Percentiles rank a stretch among this genome's conserved stretches.
These are phyloP conservation scores for Vulpes ferrilata DNA, from an alignment of 2,113 vertebrate genomes.

Conservation along the genomic window DNA sequence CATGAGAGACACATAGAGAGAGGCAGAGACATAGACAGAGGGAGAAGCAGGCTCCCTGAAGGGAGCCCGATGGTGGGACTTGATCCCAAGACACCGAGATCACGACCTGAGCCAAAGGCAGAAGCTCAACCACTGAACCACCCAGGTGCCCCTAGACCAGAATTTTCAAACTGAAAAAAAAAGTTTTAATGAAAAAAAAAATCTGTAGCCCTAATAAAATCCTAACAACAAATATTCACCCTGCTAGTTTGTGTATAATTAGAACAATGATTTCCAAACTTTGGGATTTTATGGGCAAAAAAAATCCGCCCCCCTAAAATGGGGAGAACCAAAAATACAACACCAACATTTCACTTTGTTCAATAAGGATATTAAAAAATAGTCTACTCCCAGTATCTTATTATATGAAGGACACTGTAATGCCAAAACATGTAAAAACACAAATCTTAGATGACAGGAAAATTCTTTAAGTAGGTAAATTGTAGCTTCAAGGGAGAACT, in stretches of 20 bases:
- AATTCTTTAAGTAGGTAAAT: not conserved
- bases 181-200: not conserved
- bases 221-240: not conserved
- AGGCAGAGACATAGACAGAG: no score
- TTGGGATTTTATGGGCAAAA: not conserved
- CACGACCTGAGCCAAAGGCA: no score
- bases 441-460: not conserved
- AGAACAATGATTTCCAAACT: not conserved
- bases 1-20: no score
- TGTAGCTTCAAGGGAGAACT: not conserved
- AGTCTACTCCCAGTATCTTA: not conserved
- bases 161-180: not conserved
- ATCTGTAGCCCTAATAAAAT: not conserved
- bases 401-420: not conserved
- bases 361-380: not conserved
- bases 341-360: not conserved
- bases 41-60: no score
- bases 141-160: not conserved
- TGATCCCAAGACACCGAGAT: no score
- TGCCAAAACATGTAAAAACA: not conserved
- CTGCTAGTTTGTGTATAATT: not conserved
- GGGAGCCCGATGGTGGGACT: no score
- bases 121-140: no score
- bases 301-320: not conserved
- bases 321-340: not conserved